A percentile compares a stretch with the other conserved stretches of the same genome.
Conservation (phyloP, 1,140 invertebrate species). For the Onthophagus taurus region DNA sequence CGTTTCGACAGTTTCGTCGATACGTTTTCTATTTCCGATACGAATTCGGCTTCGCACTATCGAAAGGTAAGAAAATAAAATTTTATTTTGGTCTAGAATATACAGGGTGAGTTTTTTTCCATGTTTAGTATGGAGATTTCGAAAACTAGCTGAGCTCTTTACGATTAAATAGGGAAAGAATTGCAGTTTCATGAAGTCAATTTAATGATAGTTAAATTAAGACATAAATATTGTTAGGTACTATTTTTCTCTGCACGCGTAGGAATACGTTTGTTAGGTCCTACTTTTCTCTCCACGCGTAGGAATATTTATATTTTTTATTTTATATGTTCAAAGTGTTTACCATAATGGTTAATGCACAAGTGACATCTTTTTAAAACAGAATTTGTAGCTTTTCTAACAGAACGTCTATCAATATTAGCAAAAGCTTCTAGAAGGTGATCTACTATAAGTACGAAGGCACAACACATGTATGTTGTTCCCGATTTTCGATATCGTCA, state of each 20-base stretch:
- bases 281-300: conserved; percentile 12
- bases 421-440: neutral
- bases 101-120: neutral
- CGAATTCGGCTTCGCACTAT: conserved; percentile 27
- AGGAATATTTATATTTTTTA: conserved; percentile 14
- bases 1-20: conserved; percentile 52
- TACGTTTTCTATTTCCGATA: conserved; percentile 51
- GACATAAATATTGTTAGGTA: neutral
- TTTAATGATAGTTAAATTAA: too few relatives aligned
- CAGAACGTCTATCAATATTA: conserved; percentile 9
- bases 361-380: conserved; percentile 2
- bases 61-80: conserved; percentile 36
- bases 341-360: neutral
- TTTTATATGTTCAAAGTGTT: conserved; percentile 2
- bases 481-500: too few relatives aligned
- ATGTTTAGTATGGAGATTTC: neutral
- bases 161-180: neutral
- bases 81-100: neutral
- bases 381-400: conserved; percentile 4
- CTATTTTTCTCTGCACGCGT: neutral
- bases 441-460: neutral
- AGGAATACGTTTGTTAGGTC: conserved; percentile 2
- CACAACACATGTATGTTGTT: too few relatives aligned
- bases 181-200: neutral
- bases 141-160: neutral